A percentile compares a stretch with the other conserved stretches of the same genome.
These are phyloP conservation scores for Brachystomella parvula DNA, from an alignment of 1,140 invertebrate genomes.

Conservation along the genomic window DNA sequence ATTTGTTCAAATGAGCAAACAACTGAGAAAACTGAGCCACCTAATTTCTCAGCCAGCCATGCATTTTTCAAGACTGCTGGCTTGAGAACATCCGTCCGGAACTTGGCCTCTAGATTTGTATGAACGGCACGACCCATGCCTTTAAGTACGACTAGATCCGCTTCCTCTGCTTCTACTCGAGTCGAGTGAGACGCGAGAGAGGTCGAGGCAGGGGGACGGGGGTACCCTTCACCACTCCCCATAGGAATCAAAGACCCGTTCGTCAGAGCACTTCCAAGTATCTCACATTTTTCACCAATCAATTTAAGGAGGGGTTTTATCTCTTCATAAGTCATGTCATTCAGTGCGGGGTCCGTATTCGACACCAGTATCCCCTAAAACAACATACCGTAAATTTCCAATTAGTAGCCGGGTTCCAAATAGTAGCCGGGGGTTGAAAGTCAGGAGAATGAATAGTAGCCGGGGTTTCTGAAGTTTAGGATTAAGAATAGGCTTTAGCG, in stretches of 20 bases:
- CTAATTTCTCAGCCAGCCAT: slow-evolving; percentile 82
- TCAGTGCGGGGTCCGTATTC: slow-evolving; percentile 84
- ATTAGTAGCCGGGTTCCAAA: no score
- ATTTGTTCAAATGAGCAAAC: slow-evolving; percentile 90
- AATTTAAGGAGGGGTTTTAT: slow-evolving; percentile 64
- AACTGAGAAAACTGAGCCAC: slow-evolving; percentile 84
- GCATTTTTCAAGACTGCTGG: slow-evolving; percentile 88
- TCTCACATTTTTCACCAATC: slow-evolving; percentile 60
- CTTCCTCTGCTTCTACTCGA: slow-evolving; percentile 18
- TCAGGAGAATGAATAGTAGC: no score
- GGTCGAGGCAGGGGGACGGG: slow-evolving; percentile 91
- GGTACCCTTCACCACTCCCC: slow-evolving; percentile 83
- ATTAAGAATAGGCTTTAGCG: no score
- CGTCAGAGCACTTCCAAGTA: slow-evolving; percentile 54
- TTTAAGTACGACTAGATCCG: slow-evolving; percentile 53
- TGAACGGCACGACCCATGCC: slow-evolving; percentile 94
- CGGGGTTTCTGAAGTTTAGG: no score
- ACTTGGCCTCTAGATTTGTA: slow-evolving; percentile 82
- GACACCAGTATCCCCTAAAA: slow-evolving; percentile 74
- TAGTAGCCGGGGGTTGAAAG: no score
- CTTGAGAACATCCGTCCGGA: slow-evolving; percentile 85
- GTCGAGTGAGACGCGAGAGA: slow-evolving; percentile 57
- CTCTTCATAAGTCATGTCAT: slow-evolving; percentile 87
- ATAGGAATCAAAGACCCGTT: slow-evolving; percentile 64
- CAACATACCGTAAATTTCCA: slow-evolving; percentile 11